Percentiles rank a stretch among this genome's conserved stretches.
Conservation (phyloP, 1,140 invertebrate species). For the Eufriesea mexicana region DNA sequence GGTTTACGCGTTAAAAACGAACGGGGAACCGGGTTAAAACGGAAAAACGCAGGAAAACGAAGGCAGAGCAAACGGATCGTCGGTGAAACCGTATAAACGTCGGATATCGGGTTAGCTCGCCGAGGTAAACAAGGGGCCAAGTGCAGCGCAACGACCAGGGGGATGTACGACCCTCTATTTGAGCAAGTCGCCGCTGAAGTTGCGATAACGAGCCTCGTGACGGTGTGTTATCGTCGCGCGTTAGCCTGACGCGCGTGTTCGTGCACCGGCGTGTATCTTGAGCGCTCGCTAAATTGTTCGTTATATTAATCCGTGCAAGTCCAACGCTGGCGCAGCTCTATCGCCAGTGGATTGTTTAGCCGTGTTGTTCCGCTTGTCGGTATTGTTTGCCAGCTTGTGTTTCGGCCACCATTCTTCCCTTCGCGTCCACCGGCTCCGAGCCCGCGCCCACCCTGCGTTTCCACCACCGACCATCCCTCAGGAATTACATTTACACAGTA, state of each 20-base stretch:
- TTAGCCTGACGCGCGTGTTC: slow-evolving; percentile 2
- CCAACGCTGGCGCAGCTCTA: slow-evolving; percentile 12
- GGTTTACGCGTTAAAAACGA: no score
- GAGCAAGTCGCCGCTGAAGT: slow-evolving; percentile 50
- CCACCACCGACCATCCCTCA: not conserved
- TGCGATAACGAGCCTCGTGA: slow-evolving; percentile 46
- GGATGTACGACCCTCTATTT: slow-evolving; percentile 8
- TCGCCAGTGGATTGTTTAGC: slow-evolving; percentile 57
- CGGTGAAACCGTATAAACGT: not conserved
- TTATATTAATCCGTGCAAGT: slow-evolving; percentile 61
- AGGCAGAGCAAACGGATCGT: slow-evolving; percentile 11
- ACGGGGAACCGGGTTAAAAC: no score
- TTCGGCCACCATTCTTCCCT: slow-evolving; percentile 27
- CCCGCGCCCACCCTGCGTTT: no score
- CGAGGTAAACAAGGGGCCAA: slow-evolving; percentile 1
- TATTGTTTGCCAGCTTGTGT: slow-evolving; percentile 48
- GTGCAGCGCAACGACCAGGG: not conserved
- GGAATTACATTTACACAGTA: slow-evolving; percentile 21
- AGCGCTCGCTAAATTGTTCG: slow-evolving; percentile 48
- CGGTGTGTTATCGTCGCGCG: slow-evolving; percentile 25
- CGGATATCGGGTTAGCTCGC: no score
- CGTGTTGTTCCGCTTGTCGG: slow-evolving; percentile 47
- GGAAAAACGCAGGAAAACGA: not conserved
- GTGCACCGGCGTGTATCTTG: slow-evolving; percentile 16
- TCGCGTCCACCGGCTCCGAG: no score